Conservation (phyloP, 2,113 vertebrate genomes). For the Leptodactylus fuscus region DNA sequence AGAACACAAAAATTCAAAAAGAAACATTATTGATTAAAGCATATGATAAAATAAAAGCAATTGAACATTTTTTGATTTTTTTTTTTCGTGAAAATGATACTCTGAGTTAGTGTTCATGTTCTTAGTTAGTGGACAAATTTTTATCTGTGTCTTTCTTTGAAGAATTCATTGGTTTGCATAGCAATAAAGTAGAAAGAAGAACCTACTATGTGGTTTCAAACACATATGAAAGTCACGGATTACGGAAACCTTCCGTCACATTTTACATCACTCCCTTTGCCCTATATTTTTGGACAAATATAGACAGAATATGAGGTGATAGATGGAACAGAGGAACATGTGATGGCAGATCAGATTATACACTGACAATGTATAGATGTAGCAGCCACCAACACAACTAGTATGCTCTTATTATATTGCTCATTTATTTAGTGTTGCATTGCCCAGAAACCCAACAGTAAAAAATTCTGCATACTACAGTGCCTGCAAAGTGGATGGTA, state of each 20-base stretch:
- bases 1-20: conserved; percentile 37
- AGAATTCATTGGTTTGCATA: background rate
- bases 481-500: too few species aligned
- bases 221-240: background rate
- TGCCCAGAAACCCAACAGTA: too few species aligned
- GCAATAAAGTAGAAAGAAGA: background rate
- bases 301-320: background rate
- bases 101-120: background rate
- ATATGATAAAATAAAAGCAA: background rate
- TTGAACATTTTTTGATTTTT: background rate
- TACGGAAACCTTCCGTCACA: background rate
- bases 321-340: background rate
- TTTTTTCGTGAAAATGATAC: background rate
- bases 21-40: conserved; percentile 12
- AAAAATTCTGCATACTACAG: too few species aligned
- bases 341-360: too few species aligned
- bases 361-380: too few species aligned
- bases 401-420: too few species aligned
- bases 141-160: background rate
- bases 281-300: background rate
- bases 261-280: background rate
- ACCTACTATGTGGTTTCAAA: background rate
- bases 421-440: too few species aligned
- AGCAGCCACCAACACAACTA: too few species aligned
- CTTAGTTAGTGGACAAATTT: background rate